A percentile compares a stretch with the other conserved stretches of the same genome.
Evolutionary conservation across 1,140 invertebrate species (phyloP).

Genomic region (Cyphomyrmex costatus): DNA sequence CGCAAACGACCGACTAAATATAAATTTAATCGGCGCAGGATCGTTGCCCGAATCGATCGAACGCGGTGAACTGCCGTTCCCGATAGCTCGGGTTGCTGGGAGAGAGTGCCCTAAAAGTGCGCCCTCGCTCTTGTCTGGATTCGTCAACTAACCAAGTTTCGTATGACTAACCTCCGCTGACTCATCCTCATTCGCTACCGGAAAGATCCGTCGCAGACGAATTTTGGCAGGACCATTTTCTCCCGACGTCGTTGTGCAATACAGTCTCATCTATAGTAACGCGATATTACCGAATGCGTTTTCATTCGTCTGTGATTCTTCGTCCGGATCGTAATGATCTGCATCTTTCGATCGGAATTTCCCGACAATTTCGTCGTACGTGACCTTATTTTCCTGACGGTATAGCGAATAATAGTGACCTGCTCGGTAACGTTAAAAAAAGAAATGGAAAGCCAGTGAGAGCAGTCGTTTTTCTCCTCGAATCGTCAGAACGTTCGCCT

Average conservation of each 20-base stretch:
- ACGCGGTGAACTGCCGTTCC: slow-evolving; percentile 44
- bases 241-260: not conserved
- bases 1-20: slow-evolving; percentile 50
- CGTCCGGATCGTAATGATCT: not conserved
- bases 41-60: slow-evolving; percentile 68
- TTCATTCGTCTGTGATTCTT: slow-evolving; percentile 32
- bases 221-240: slow-evolving; percentile 48
- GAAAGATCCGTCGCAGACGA: slow-evolving; percentile 27
- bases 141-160: slow-evolving; percentile 74
- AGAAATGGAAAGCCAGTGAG: slow-evolving; percentile 70
- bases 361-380: not conserved
- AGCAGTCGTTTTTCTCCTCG: slow-evolving; percentile 66
- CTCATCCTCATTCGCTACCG: slow-evolving; percentile 62
- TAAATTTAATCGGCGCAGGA: slow-evolving; percentile 67
- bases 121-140: slow-evolving; percentile 76
- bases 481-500: slow-evolving; percentile 55
- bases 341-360: not conserved
- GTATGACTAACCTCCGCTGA: slow-evolving; percentile 76
- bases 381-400: not conserved
- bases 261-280: slow-evolving; percentile 26
- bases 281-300: slow-evolving; percentile 19
- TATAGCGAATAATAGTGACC: slow-evolving; percentile 54
- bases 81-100: slow-evolving; percentile 67
- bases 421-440: slow-evolving; percentile 72
- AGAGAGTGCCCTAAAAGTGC: slow-evolving; percentile 79